phyloP scores from a whole-genome alignment of 2,888 invertebrate genomes.

The Eucera pruinosa region DNA sequence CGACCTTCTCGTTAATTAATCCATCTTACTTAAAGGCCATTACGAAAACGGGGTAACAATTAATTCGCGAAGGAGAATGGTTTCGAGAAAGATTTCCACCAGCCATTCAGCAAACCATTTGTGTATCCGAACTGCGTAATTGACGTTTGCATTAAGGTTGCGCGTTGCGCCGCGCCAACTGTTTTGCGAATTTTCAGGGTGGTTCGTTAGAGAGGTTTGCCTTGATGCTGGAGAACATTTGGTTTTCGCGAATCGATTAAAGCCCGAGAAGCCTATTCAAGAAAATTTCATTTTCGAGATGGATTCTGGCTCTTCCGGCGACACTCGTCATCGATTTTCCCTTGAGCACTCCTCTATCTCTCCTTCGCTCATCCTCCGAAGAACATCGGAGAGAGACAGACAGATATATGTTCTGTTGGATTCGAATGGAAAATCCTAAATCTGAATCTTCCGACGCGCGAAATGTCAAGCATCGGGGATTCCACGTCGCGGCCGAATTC shows the following conservation, averaged over 20 bases:
- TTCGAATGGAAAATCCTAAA: constrained; percentile 18
- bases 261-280: constrained; percentile 27
- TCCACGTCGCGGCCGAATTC: constrained; percentile 1
- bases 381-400: no score
- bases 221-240: constrained; percentile 13
- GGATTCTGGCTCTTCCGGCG: constrained; percentile 28
- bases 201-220: constrained; percentile 29
- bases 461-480: constrained; percentile 22
- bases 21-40: neutral
- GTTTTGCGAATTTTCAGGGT: constrained; percentile 1
- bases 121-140: constrained; percentile 14
- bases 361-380: neutral
- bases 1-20: constrained; percentile 10
- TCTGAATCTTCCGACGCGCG: neutral
- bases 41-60: constrained; percentile 5
- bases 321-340: constrained; percentile 33
- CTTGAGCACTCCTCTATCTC: neutral
- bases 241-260: constrained; percentile 40
- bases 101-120: neutral
- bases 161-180: neutral
- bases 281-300: constrained; percentile 56
- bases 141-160: constrained; percentile 28
- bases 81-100: constrained; percentile 6
- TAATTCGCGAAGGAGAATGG: neutral
- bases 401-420: constrained; percentile 5